A percentile compares a stretch with the other conserved stretches of the same genome.
These are phyloP conservation scores for Sphinx pinastri DNA, from an alignment of 2,888 invertebrate species.

Conservation along the genomic window DNA sequence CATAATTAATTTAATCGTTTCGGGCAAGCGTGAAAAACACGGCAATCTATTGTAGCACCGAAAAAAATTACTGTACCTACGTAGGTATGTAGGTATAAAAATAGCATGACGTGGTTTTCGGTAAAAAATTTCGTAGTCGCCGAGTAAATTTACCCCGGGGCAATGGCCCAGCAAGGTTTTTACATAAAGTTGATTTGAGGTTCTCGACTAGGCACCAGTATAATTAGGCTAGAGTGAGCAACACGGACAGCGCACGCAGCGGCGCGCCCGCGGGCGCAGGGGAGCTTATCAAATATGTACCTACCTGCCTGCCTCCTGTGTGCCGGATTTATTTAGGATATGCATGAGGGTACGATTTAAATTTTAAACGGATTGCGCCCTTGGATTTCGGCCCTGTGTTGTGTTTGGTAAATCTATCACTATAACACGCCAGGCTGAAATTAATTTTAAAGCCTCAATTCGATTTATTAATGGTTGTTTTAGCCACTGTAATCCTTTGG, in stretches of 20 bases:
- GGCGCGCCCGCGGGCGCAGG: slow-evolving; percentile 60
- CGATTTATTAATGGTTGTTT: slow-evolving; percentile 73
- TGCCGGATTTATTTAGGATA: slow-evolving; percentile 83
- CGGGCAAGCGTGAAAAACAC: neutral
- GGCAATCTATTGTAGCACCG: neutral
- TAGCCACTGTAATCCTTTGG: slow-evolving; percentile 60
- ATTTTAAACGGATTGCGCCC: slow-evolving; percentile 84
- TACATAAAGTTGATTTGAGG: slow-evolving; percentile 66
- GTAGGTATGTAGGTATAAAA: slow-evolving; percentile 32
- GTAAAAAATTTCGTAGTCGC: slow-evolving; percentile 35
- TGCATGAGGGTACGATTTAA: slow-evolving; percentile 84
- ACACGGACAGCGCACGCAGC: slow-evolving; percentile 44
- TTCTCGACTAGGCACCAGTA: slow-evolving; percentile 64
- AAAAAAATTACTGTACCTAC: neutral
- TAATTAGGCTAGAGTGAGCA: slow-evolving; percentile 77
- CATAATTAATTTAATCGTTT: slow-evolving; percentile 4
- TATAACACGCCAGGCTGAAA: slow-evolving; percentile 52
- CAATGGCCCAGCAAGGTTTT: slow-evolving; percentile 50
- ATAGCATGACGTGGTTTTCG: slow-evolving; percentile 34
- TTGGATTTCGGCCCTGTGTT: slow-evolving; percentile 77
- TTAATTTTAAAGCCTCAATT: slow-evolving; percentile 69
- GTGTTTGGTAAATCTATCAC: slow-evolving; percentile 80
- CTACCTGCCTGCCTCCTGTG: slow-evolving; percentile 73
- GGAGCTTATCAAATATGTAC: slow-evolving; percentile 83
- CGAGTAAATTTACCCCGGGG: slow-evolving; percentile 38